phyloP scores from a whole-genome alignment of 2,113 vertebrate genomes.

The Passer domesticus region DNA sequence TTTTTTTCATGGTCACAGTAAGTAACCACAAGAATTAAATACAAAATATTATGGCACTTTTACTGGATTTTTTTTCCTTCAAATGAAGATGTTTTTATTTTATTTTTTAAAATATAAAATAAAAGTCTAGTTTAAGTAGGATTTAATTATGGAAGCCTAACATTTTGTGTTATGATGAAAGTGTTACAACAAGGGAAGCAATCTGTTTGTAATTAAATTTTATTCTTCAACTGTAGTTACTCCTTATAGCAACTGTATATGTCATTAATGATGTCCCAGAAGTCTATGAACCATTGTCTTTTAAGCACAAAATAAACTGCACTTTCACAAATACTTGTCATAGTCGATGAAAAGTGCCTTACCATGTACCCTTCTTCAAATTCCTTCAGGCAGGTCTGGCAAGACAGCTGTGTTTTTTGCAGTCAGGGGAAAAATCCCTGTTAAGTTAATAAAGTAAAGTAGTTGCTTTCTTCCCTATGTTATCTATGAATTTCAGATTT shows the following conservation, averaged over 20 bases:
- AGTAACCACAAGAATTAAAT: not conserved
- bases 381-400: not conserved
- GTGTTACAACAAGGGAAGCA: not conserved
- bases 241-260: not conserved
- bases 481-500: not conserved
- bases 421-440: not conserved
- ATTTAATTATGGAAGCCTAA: not conserved
- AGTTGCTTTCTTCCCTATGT: not conserved
- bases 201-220: not conserved
- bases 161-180: not conserved
- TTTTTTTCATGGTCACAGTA: not conserved
- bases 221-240: not conserved
- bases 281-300: not conserved
- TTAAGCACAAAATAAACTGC: not conserved
- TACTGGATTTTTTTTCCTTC: not conserved
- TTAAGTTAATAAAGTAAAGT: not conserved
- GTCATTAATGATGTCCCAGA: not conserved
- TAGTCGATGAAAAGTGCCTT: not conserved
- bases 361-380: not conserved
- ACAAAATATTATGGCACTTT: not conserved
- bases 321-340: not conserved
- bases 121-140: not conserved
- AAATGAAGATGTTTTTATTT: not conserved
- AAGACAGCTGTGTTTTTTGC: not conserved
- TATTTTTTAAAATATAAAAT: not conserved